These are phyloP conservation scores for Stictocephala bisonia DNA, from an alignment of 2,888 invertebrate genomes.

Conservation along the genomic window DNA sequence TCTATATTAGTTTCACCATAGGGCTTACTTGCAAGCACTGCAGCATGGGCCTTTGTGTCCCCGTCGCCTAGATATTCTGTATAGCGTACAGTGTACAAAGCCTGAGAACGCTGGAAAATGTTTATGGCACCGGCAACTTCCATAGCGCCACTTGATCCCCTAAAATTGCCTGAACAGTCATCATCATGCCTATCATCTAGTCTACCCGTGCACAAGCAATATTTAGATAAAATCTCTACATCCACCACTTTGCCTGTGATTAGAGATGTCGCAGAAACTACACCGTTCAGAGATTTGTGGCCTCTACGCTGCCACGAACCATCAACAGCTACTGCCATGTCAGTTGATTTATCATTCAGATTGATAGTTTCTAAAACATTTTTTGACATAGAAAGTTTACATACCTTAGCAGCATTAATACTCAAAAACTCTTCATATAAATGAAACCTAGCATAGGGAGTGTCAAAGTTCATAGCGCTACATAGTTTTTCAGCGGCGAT, in stretches of 20 bases:
- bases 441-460: not conserved
- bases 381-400: not conserved
- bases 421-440: slow-evolving; percentile 4
- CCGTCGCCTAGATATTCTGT: slow-evolving; percentile 40
- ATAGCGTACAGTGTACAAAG: slow-evolving; percentile 41
- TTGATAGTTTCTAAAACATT: slow-evolving; percentile 19
- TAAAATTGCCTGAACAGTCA: slow-evolving; percentile 47
- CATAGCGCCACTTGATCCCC: slow-evolving; percentile 49
- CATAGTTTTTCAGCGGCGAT: slow-evolving; percentile 16
- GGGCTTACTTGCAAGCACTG: slow-evolving; percentile 36
- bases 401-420: slow-evolving; percentile 3
- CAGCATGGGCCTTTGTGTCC: slow-evolving; percentile 1
- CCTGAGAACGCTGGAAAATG: slow-evolving; percentile 46
- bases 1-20: slow-evolving; percentile 25
- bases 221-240: slow-evolving; percentile 45
- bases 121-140: slow-evolving; percentile 50
- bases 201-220: slow-evolving; percentile 45
- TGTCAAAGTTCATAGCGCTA: not conserved
- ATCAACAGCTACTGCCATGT: slow-evolving; percentile 46
- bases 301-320: slow-evolving; percentile 51
- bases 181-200: slow-evolving; percentile 25
- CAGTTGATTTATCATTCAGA: slow-evolving; percentile 9
- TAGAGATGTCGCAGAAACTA: slow-evolving; percentile 47
- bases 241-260: slow-evolving; percentile 48
- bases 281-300: slow-evolving; percentile 49